Evolutionary conservation across 2,888 invertebrate species (phyloP), one percentile per base, ranked within the genome.

Genomic region (Aproaerema taeniolella): DNA sequence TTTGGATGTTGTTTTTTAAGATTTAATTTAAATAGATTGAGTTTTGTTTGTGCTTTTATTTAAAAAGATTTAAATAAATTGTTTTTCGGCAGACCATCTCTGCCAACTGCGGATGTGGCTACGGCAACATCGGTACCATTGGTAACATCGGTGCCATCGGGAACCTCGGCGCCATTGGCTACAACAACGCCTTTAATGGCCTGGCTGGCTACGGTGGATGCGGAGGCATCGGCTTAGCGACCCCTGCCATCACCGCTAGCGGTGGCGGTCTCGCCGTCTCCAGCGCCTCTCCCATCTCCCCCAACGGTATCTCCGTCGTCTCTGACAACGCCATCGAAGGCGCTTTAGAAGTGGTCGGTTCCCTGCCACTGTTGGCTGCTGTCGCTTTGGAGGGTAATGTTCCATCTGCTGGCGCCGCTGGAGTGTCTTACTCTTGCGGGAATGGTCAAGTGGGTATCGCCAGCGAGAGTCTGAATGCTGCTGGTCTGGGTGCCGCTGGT

Each of bases 281-380:
- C 29, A 52, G 55, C 36, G n/a, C 10, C 41, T 11, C 39, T 49
- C 17, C 53, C 51, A 43, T 52, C 25, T 35, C 54, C 0, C 61
- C 62, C 5, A 52, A 45, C 2, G 66, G 67, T 2, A 43, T 70
- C 4, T 52, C 55, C 9, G 47, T 67, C 20, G 32, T 56, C 7
- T 63, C 67, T 12, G 66, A 66, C 26, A 69, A 69, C 39, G 47
- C 50, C 0, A 58, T 62, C 28, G 66, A 63, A 40, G 69, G 69
- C 3, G 39, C 53, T 6, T 39, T 69, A 1, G 35, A 42, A 1
- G 60, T 64, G 0, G 45, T 44, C 31, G 75, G 75, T 30, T 56
- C 62, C 26, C 44, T 75, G 16, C 74, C 69, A 1, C 68, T 71
- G 52, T 40, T 68, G 2, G 65, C 67, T 2, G 52, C 63, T 6